Conservation (phyloP, 2,888 invertebrate genomes). For the Lymantria monacha region DNA sequence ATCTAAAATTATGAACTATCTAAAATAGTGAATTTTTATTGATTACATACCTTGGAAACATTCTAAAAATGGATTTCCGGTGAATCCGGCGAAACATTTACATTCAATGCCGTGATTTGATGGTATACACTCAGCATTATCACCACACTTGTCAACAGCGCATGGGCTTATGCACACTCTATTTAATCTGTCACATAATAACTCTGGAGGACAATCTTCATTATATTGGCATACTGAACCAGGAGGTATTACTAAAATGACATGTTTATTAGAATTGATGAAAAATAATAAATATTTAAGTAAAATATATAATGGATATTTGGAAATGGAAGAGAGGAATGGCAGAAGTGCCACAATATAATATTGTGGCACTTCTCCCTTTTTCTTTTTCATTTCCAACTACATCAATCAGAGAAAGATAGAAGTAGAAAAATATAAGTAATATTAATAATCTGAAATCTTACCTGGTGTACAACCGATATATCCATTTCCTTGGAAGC, state of each 20-base stretch:
- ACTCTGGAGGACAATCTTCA: constrained; percentile 94
- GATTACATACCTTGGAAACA: constrained; percentile 83
- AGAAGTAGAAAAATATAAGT: too few relatives aligned
- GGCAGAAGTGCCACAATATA: too few relatives aligned
- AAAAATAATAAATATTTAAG: not conserved
- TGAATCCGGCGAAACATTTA: constrained; percentile 86
- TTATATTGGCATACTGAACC: constrained; percentile 91
- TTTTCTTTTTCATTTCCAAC: too few relatives aligned
- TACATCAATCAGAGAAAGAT: too few relatives aligned
- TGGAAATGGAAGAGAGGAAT: too few relatives aligned
- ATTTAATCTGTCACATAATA: constrained; percentile 92
- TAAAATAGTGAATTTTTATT: too few relatives aligned
- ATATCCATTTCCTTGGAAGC: constrained; percentile 93
- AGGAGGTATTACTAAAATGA: constrained; percentile 57
- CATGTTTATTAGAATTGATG: not conserved
- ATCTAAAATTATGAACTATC: too few relatives aligned
- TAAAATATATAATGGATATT: not conserved
- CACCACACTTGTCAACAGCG: constrained; percentile 89
- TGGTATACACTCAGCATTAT: constrained; percentile 90
- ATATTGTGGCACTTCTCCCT: too few relatives aligned
- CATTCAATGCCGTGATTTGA: constrained; percentile 90
- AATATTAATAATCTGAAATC: constrained; percentile 1
- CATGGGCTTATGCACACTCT: constrained; percentile 93
- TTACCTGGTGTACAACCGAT: constrained; percentile 91
- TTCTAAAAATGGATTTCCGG: constrained; percentile 89